These are phyloP conservation scores for Spheniscus mendiculus DNA, from an alignment of 2,113 vertebrate species.

Conservation along the genomic window DNA sequence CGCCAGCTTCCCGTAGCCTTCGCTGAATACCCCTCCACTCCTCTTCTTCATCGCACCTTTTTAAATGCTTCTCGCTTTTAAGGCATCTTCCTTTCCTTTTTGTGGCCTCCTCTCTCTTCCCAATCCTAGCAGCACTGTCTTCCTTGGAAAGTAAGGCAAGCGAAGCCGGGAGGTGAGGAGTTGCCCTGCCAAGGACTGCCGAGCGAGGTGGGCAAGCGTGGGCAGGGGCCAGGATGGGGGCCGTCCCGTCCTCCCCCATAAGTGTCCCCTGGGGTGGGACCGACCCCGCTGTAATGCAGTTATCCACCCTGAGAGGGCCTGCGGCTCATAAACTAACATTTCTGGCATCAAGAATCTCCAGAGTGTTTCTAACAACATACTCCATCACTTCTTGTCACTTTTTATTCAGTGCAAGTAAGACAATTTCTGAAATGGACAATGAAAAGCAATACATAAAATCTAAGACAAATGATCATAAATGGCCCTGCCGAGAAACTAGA, in stretches of 20 bases:
- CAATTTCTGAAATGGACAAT: neutral
- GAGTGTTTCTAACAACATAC: neutral
- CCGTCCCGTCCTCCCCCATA: neutral
- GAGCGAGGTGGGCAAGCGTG: fast-evolving
- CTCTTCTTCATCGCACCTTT: neutral
- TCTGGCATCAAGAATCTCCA: neutral
- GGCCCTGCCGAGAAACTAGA: neutral
- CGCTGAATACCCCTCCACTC: neutral
- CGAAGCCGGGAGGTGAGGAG: neutral
- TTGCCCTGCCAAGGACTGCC: neutral
- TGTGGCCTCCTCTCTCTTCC: neutral
- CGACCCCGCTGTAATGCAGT: neutral
- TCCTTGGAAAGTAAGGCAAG: neutral
- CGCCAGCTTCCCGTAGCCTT: neutral
- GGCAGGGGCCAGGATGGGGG: too few relatives aligned
- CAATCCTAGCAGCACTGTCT: neutral
- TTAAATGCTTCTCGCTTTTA: neutral
- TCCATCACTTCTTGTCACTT: neutral
- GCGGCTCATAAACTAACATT: neutral
- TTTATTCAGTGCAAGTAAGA: neutral
- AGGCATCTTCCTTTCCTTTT: neutral
- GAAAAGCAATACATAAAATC: conserved; percentile 30
- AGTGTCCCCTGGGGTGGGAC: neutral
- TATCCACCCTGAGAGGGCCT: neutral
- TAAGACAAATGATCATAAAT: conserved; percentile 27